These are phyloP conservation scores for Rhorus exstirpatorius DNA, from an alignment of 2,888 invertebrate species.

Conservation along the genomic window DNA sequence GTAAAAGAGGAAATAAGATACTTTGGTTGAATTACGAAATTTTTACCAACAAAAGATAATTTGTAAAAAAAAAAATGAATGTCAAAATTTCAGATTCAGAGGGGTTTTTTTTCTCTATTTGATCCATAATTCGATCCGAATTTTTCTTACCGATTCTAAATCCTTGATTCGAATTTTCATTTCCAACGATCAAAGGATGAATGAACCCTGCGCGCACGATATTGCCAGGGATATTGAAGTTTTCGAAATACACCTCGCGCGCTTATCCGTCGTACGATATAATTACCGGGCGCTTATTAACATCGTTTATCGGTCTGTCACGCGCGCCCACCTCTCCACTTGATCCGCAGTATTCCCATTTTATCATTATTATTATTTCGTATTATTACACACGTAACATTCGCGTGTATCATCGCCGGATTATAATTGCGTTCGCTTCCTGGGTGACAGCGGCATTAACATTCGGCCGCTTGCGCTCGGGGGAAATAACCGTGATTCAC, in stretches of 20 bases:
- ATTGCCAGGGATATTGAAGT: not conserved
- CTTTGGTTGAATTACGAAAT: too few relatives aligned
- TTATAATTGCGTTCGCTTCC: constrained; percentile 43
- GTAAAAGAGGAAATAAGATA: too few relatives aligned
- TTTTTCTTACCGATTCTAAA: too few relatives aligned
- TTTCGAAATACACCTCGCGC: not conserved
- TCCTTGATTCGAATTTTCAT: not conserved
- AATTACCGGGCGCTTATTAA: constrained; percentile 59
- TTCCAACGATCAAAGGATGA: not conserved
- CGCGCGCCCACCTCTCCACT: not conserved
- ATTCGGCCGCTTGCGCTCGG: not conserved
- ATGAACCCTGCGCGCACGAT: not conserved
- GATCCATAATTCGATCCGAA: too few relatives aligned
- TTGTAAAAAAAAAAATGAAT: too few relatives aligned
- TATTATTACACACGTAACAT: constrained; percentile 57
- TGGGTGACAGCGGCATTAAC: constrained; percentile 39
- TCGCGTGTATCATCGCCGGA: constrained; percentile 32
- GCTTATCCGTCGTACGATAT: constrained; percentile 39
- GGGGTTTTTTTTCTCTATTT: too few relatives aligned
- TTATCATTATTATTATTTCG: constrained; percentile 41
- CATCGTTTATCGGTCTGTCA: constrained; percentile 61
- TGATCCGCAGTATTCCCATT: not conserved
- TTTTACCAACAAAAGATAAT: too few relatives aligned
- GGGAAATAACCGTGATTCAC: constrained; percentile 17
- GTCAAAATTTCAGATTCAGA: too few relatives aligned